Evolutionary conservation across 1,140 invertebrate species (phyloP), one percentile per base, ranked within the genome.

Genomic region (Eumeta japonica): DNA sequence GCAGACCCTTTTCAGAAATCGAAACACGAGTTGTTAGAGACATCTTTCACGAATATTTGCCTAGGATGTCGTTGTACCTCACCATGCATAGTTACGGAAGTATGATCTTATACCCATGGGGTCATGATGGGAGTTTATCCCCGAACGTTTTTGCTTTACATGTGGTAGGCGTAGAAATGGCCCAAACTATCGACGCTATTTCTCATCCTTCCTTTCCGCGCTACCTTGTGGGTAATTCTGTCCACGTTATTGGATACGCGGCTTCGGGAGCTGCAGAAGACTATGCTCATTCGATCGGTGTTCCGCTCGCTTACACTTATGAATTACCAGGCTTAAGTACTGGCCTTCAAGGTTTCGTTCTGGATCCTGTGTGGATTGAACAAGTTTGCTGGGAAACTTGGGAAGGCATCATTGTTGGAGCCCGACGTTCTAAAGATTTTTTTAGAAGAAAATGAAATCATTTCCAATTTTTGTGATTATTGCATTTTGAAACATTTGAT

Each of bases 1-100:
- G 66, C 0, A 50, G 48, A 2, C 48, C 85, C 1, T 89, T 89
- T 52, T 90, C 88, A 0, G 89, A 92, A 66, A 60, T 76, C 0
- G 89, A 92, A 62, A 81, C 82, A 0, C 57, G 53, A 14, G 74
- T 79, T 9, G 59, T 88, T 1, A 58, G 78, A 1, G 71, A 84
- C 31, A 76, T 79, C 10, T 43, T 84, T 0, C 36, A 64, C 3
- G 45, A 63, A 2, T 45, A 79, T 13, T 59, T 76, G 12, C 52
- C 61, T 7, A 55, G 70, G 2, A 59, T 81, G 1, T 77, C 79
- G 40, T 55, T 80, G 17, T 87, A 85, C 44, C 37, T 87, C 2
- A 79, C 82, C 1, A 61, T 87, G 20, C 85, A 88, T 30, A 79
- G 79, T 28, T 80, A 71, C 35, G 80, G 80, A 12, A 68, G 77